Evolutionary conservation across 2,113 vertebrate genomes (phyloP).

Genomic region (human): GRCh38 chr19:55500501-55501000

Average conservation of each 20-base stretch:
- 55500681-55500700: constrained; percentile 83
- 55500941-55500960: background rate
- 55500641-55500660: constrained; percentile 74
- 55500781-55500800: constrained; percentile 83
- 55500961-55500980: background rate
- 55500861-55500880: background rate
- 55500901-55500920: background rate
- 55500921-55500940: rapidly evolving
- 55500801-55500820: background rate
- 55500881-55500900: background rate
- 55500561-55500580: constrained; percentile 83
- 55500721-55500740: constrained; percentile 78
- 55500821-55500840: background rate
- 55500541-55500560: constrained; percentile 80
- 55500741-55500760: constrained; percentile 58
- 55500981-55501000: background rate
- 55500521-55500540: constrained; percentile 76
- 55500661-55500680: constrained; percentile 76
- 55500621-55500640: constrained; percentile 79
- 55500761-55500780: constrained; percentile 81
- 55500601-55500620: constrained; percentile 77
- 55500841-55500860: background rate
- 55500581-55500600: constrained; percentile 78
- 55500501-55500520: constrained; percentile 79
- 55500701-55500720: constrained; percentile 75